A percentile compares a stretch with the other conserved stretches of the same genome.
These are phyloP conservation scores for Poeciliopsis presidionis DNA, from an alignment of 2,797 vertebrate species.

Conservation along the genomic window DNA sequence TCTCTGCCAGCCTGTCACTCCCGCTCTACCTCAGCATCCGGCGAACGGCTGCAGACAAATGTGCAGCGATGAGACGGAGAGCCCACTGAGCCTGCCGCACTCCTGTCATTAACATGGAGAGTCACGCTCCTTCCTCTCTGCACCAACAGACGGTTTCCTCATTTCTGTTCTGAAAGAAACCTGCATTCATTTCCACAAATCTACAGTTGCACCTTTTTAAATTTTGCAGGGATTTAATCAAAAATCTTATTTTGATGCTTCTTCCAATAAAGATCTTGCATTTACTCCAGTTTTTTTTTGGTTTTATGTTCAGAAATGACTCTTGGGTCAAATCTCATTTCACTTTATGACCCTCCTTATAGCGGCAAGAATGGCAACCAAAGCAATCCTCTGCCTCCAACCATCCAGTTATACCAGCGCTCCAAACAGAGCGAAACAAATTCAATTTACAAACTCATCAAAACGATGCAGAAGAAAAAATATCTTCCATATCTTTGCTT, in stretches of 20 bases:
- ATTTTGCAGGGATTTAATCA: constrained; percentile 6
- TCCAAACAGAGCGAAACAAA: not conserved
- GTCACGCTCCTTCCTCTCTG: constrained; percentile 64
- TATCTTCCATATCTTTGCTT: not conserved
- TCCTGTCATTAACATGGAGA: constrained; percentile 77
- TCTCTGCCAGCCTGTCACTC: constrained; percentile 52
- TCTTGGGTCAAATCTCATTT: not conserved
- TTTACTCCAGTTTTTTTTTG: not conserved
- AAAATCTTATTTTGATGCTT: not conserved
- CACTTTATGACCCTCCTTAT: not conserved
- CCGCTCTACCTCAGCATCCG: constrained; percentile 47
- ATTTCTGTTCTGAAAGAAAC: constrained; percentile 55
- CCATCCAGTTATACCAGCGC: not conserved
- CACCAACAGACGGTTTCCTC: constrained; percentile 61
- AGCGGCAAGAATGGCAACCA: not conserved
- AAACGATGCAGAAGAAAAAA: not conserved
- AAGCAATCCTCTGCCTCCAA: not conserved
- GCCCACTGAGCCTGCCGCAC: constrained; percentile 67
- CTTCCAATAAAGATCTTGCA: not conserved
- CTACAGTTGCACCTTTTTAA: constrained; percentile 19
- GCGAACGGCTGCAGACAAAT: constrained; percentile 69
- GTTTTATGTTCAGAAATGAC: not conserved
- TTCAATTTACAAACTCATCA: not conserved
- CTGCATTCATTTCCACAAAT: constrained; percentile 25
- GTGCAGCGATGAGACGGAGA: constrained; percentile 54